Evolutionary conservation across 2,888 invertebrate species (phyloP).

Genomic region (Drosophila monieri): DNA sequence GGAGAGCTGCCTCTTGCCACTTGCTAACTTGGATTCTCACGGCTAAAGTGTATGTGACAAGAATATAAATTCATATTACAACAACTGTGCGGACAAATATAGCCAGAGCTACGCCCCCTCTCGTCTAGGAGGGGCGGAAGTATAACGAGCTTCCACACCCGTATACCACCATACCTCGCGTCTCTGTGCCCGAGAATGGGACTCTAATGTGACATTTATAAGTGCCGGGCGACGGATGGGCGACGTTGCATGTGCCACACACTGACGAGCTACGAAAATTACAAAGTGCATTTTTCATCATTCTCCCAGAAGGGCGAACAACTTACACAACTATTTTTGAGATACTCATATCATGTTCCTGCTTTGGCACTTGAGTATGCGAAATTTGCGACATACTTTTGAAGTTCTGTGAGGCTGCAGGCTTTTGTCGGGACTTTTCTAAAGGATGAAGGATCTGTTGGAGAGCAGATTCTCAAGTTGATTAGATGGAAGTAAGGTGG

Average conservation of each 20-base stretch:
- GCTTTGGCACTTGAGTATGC: conserved; percentile 35
- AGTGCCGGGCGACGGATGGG: conserved; percentile 61
- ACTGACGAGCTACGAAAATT: conserved; percentile 71
- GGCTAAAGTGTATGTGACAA: conserved; percentile 35
- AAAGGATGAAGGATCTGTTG: not conserved
- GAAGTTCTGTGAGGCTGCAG: conserved; percentile 24
- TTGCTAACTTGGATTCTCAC: conserved; percentile 19
- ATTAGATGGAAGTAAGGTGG: conserved; percentile 16
- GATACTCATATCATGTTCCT: conserved; percentile 46
- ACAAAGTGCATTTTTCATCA: conserved; percentile 76
- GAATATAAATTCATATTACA: conserved; percentile 45
- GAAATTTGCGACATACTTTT: conserved; percentile 38
- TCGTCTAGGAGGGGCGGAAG: conserved; percentile 18
- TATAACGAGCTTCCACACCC: conserved; percentile 62
- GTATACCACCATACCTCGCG: conserved; percentile 3
- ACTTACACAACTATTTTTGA: conserved; percentile 46
- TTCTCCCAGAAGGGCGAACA: conserved; percentile 41
- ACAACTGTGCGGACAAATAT: conserved; percentile 44
- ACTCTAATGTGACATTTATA: conserved; percentile 78
- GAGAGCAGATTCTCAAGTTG: conserved; percentile 9
- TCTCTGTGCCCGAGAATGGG: conserved; percentile 48
- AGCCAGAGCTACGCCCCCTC: conserved; percentile 20
- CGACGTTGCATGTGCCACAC: conserved; percentile 58
- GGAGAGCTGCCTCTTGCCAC: conserved; percentile 1
- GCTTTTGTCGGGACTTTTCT: not conserved